These are phyloP conservation scores for Darevskia nairensis DNA, from an alignment of 2,797 vertebrate genomes.

Conservation along the genomic window DNA sequence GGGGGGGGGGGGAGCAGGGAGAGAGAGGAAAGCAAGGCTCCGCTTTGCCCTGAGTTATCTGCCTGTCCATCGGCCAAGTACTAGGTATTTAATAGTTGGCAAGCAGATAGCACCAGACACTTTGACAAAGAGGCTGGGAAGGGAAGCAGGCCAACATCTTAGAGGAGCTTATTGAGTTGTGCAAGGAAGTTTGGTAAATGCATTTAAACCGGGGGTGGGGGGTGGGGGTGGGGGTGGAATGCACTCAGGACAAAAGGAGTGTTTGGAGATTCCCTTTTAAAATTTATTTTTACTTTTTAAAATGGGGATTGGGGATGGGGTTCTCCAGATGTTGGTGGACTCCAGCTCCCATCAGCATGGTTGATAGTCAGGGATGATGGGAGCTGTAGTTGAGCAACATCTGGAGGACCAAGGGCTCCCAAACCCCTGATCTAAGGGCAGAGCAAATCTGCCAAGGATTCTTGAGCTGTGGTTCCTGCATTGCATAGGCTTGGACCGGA, in stretches of 20 bases:
- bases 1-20: not conserved
- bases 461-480: too few relatives aligned
- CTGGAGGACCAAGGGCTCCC: too few relatives aligned
- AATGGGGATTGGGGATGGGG: too few relatives aligned
- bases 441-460: too few relatives aligned
- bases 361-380: too few relatives aligned
- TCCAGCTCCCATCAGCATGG: too few relatives aligned
- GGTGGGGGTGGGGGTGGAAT: not conserved
- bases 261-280: not conserved
- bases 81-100: constrained; percentile 63
- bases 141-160: constrained; percentile 44
- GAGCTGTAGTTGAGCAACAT: too few relatives aligned
- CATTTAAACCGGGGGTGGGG: not conserved
- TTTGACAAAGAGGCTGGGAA: constrained; percentile 39
- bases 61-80: constrained; percentile 60
- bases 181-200: constrained; percentile 15
- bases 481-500: too few relatives aligned
- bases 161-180: not conserved
- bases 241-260: not conserved
- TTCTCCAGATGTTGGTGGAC: too few relatives aligned
- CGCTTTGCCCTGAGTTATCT: not conserved
- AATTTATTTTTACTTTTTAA: not conserved
- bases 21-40: constrained; percentile 50
- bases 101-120: constrained; percentile 53
- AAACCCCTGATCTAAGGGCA: too few relatives aligned